These are phyloP conservation scores for Drosophila chauvacae DNA, from an alignment of 1,140 invertebrate species.

Conservation along the genomic window DNA sequence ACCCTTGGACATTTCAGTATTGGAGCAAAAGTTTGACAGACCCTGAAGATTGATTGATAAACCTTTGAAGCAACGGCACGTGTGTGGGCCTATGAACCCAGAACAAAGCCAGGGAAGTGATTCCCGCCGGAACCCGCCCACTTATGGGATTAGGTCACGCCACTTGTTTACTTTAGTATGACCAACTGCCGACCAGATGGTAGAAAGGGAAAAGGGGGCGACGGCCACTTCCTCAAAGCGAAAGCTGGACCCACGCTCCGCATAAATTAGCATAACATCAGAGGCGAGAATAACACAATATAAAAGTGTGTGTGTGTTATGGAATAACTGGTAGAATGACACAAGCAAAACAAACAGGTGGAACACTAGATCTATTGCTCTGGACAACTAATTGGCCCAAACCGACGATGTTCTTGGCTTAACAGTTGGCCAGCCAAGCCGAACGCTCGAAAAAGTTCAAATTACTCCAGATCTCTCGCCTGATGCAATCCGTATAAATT, in stretches of 20 bases:
- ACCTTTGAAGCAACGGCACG: conserved; percentile 27
- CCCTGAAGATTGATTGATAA: conserved; percentile 55
- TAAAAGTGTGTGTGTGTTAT: conserved; percentile 32
- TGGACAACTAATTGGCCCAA: conserved; percentile 51
- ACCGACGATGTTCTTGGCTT: conserved; percentile 41
- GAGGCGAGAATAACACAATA: conserved; percentile 53
- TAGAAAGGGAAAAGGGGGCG: conserved; percentile 7
- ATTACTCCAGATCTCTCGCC: conserved; percentile 24
- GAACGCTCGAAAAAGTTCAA: conserved; percentile 47
- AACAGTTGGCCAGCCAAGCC: conserved; percentile 65
- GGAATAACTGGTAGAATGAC: conserved; percentile 51
- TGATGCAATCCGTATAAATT: conserved; percentile 44
- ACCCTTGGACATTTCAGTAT: conserved; percentile 26
- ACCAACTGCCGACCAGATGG: neutral
- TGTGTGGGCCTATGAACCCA: conserved; percentile 43
- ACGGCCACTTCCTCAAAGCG: conserved; percentile 54
- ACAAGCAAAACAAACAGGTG: conserved; percentile 62
- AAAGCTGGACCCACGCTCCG: conserved; percentile 71
- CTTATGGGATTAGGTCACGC: conserved; percentile 62
- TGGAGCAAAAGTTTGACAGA: conserved; percentile 19
- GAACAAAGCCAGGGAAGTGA: conserved; percentile 31
- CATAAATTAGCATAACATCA: conserved; percentile 76
- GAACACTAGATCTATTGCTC: conserved; percentile 34
- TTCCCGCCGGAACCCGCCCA: conserved; percentile 20
- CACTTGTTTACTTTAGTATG: conserved; percentile 37